A percentile compares a stretch with the other conserved stretches of the same genome.
Evolutionary conservation across 2,888 invertebrate genomes (phyloP).

Genomic region (Nemotelus nigrinus): DNA sequence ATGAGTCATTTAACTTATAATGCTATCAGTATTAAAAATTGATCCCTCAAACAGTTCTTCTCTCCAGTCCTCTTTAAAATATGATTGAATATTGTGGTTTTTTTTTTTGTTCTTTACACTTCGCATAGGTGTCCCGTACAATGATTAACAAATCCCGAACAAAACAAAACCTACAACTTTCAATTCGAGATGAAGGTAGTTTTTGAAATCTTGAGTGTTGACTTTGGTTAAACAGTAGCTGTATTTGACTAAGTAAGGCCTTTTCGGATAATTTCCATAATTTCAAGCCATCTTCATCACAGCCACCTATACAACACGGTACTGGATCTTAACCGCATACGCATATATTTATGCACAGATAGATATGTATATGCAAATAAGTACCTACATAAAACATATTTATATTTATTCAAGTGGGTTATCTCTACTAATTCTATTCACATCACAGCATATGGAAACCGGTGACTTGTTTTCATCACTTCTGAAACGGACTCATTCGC

Average conservation of each 20-base stretch:
- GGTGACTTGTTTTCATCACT: slow-evolving; percentile 40
- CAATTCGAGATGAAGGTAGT: background rate
- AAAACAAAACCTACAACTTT: too few relatives aligned
- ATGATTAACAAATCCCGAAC: too few relatives aligned
- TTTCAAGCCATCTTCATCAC: slow-evolving; percentile 35
- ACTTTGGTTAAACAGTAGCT: slow-evolving; percentile 50
- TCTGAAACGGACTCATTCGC: slow-evolving; percentile 7
- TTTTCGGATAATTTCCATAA: slow-evolving; percentile 45
- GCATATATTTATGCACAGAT: background rate
- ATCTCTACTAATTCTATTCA: background rate
- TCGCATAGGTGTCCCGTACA: too few relatives aligned
- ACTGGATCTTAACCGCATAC: background rate
- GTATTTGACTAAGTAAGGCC: slow-evolving; percentile 38
- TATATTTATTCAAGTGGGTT: too few relatives aligned
- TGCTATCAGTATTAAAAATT: too few relatives aligned
- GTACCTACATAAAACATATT: background rate
- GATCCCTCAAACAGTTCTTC: too few relatives aligned
- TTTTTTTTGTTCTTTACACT: too few relatives aligned
- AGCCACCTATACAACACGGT: background rate
- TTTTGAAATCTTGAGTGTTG: slow-evolving; percentile 46
- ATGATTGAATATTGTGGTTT: too few relatives aligned
- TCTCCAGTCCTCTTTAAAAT: too few relatives aligned
- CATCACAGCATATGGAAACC: background rate
- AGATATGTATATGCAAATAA: background rate
- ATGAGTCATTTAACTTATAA: too few relatives aligned